Percentiles rank a stretch among this genome's conserved stretches.
These are phyloP conservation scores for Trachymyrmex septentrionalis DNA, from an alignment of 1,140 invertebrate species.

Conservation along the genomic window DNA sequence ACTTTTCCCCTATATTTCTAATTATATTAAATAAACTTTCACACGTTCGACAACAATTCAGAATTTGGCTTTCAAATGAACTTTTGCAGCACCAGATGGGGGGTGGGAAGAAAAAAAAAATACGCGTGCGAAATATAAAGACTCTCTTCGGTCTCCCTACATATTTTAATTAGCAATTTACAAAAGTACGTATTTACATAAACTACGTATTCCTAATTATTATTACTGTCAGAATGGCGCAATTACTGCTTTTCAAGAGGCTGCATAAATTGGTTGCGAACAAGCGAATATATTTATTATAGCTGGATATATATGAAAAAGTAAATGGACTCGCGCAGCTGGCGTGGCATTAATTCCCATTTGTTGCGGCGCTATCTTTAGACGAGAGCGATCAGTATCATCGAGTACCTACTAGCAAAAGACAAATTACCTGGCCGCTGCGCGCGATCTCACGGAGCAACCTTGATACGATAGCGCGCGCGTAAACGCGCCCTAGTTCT, in stretches of 20 bases:
- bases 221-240: neutral
- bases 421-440: conserved; percentile 56
- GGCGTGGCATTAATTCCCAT: conserved; percentile 44
- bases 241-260: neutral
- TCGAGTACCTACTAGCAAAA: conserved; percentile 37
- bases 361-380: conserved; percentile 60
- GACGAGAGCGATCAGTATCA: conserved; percentile 53
- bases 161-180: conserved; percentile 7
- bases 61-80: neutral
- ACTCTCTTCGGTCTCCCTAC: neutral
- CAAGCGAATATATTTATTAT: conserved; percentile 4
- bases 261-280: neutral
- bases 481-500: conserved; percentile 29
- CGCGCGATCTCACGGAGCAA: conserved; percentile 39
- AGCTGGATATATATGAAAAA: conserved; percentile 1
- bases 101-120: no score
- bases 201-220: neutral
- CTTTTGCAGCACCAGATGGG: neutral
- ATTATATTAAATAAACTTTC: conserved; percentile 10
- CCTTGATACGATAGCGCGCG: conserved; percentile 50
- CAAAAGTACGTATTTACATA: neutral
- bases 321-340: conserved; percentile 25
- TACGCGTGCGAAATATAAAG: neutral
- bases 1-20: no score
- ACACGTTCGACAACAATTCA: neutral